Evolutionary conservation across 2,888 invertebrate genomes (phyloP), one percentile per base, ranked within the genome.

Genomic region (Tribolium freemani): DNA sequence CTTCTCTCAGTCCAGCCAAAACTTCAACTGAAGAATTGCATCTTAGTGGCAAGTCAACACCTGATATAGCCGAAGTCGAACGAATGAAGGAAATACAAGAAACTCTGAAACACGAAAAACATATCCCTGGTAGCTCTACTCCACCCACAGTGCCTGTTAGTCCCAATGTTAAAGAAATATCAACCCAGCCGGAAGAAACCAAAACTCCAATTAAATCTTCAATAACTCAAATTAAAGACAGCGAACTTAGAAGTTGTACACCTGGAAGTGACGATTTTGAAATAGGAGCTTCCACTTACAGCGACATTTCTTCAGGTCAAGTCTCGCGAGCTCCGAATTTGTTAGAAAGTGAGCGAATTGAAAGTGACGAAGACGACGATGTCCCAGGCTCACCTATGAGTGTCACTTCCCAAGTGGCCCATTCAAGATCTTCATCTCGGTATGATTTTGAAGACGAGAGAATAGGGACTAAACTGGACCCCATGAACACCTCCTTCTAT

Each of bases 401-500:
- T 80, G 88, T 90, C 3, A 90, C 91, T 54, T 93, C 93, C 6
- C 92, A 92, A 85, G 86, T 91, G 11, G 90, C 90, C 10, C 90
- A 90, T 79, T 91, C 91, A 1, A 90, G 90, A n/a, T 87, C 88
- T 77, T 88, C 89, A 0, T 85, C 88, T 11, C 89, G 89, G 79
- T 90, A 90, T 77, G 89, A 91, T 83, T 79, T 84, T 51, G 85
- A 84, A 8, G 81, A 82, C 51, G 77, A 81, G 20, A 78, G 79
- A 63, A 77, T 79, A 64, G 48, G 83, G 46, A 82, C 84, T 44
- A 85, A 85, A 79, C 79, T 84, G 10, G 92, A 93, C 83, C 90
- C 90, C 0, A 94, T 94, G 93, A 92, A 91, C 72, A 91, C 92
- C 58, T 94, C 94, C 2, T 89, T 93, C 77, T 94, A 94, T 79